These are phyloP conservation scores for Aethina tumida DNA, from an alignment of 1,140 invertebrate species.

Conservation along the genomic window DNA sequence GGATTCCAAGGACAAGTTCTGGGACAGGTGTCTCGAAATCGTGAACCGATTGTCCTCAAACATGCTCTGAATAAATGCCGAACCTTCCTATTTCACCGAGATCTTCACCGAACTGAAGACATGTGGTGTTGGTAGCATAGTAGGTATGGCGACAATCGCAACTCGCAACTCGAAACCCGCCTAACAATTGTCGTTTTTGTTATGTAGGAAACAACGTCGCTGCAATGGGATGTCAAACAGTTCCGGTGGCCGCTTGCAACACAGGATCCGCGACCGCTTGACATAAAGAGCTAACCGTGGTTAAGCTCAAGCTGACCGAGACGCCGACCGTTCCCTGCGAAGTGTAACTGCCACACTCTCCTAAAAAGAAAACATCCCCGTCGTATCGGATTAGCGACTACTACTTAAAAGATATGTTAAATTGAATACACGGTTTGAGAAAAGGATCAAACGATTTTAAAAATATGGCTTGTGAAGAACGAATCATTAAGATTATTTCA, in stretches of 20 bases:
- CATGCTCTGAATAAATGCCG: constrained; percentile 97
- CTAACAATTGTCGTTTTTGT: constrained; percentile 13
- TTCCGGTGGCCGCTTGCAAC: constrained; percentile 32
- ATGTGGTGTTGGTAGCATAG: constrained; percentile 46
- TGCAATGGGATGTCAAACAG: constrained; percentile 32
- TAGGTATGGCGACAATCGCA: constrained; percentile 25
- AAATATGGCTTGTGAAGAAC: no score
- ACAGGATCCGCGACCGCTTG: constrained; percentile 33
- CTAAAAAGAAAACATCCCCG: no score
- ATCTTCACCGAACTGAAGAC: constrained; percentile 96
- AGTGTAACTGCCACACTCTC: constrained; percentile 26
- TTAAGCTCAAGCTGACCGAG: constrained; percentile 31
- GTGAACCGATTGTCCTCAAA: constrained; percentile 85
- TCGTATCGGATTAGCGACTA: no score
- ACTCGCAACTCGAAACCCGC: no score
- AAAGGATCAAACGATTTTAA: no score
- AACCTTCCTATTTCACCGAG: constrained; percentile 96
- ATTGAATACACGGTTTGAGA: no score
- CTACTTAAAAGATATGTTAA: no score
- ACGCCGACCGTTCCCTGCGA: constrained; percentile 31
- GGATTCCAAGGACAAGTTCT: constrained; percentile 90
- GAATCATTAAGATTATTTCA: no score
- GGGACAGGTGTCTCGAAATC: constrained; percentile 91
- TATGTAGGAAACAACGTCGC: constrained; percentile 29
- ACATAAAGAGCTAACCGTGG: constrained; percentile 31